Conservation (phyloP, 2,888 invertebrate genomes). For the Charanyca ferruginea region DNA sequence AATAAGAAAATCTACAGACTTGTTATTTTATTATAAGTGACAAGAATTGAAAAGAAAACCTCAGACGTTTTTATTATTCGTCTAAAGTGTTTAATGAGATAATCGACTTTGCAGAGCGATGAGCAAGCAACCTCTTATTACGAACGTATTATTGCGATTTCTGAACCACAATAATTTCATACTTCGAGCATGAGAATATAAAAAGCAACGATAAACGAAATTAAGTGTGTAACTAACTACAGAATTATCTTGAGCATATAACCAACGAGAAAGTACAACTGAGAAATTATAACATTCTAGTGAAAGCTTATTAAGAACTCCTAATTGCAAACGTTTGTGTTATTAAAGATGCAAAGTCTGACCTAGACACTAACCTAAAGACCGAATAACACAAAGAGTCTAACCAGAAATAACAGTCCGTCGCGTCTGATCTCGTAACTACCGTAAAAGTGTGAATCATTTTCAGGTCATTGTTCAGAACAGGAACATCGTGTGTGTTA, state of each 20-base stretch:
- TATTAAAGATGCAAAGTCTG: conserved; percentile 40
- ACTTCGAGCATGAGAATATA: conserved; percentile 32
- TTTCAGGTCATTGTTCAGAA: conserved; percentile 85
- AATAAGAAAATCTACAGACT: background rate
- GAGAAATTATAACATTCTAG: conserved; percentile 38
- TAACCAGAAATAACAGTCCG: conserved; percentile 74
- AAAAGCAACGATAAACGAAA: conserved; percentile 27
- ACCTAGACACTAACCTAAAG: conserved; percentile 74
- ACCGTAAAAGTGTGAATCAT: conserved; percentile 85
- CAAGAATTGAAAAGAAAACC: conserved; percentile 1
- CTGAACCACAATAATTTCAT: conserved; percentile 27
- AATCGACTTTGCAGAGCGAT: conserved; percentile 23
- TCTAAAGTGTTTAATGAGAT: conserved; percentile 20
- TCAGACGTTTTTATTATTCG: conserved; percentile 2
- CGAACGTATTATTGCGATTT: conserved; percentile 30
- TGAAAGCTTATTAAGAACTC: conserved; percentile 48
- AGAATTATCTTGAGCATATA: conserved; percentile 29
- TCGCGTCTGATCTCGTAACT: conserved; percentile 72
- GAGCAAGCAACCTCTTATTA: conserved; percentile 29
- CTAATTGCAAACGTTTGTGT: conserved; percentile 35
- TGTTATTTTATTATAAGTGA: background rate
- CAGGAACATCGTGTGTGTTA: conserved; percentile 78
- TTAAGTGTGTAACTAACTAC: conserved; percentile 37
- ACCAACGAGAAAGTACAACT: conserved; percentile 39
- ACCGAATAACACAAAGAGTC: conserved; percentile 69